A percentile compares a stretch with the other conserved stretches of the same genome.
phyloP scores from a whole-genome alignment of 2,797 vertebrate genomes.

The Manis pentadactyla region DNA sequence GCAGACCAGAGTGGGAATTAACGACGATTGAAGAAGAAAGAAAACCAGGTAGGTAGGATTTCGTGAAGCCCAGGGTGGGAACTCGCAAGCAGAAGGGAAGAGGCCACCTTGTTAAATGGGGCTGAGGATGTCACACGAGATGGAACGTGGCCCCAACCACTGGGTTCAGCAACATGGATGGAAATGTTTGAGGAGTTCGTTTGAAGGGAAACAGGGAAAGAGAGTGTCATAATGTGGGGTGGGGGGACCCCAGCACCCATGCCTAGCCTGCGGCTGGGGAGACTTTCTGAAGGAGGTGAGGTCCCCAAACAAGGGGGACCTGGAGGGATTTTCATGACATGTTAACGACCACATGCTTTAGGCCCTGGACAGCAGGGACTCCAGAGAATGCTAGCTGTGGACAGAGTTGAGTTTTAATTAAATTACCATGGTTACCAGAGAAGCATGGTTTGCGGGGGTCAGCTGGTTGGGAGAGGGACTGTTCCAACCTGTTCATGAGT shows the following conservation, averaged over 20 bases:
- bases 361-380: neutral
- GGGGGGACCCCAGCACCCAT: fast-evolving
- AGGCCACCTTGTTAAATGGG: neutral
- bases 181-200: neutral
- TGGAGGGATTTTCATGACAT: neutral
- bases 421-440: conserved; percentile 35
- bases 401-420: conserved; percentile 13
- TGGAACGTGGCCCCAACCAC: neutral
- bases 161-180: neutral
- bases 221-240: neutral
- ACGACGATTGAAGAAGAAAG: neutral
- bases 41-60: neutral
- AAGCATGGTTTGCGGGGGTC: neutral
- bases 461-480: fast-evolving
- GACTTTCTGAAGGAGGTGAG: neutral
- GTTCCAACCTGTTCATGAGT: neutral
- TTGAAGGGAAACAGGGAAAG: neutral
- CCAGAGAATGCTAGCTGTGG: neutral
- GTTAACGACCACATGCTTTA: neutral
- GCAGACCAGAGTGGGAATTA: neutral
- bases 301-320: neutral
- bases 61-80: neutral
- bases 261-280: neutral
- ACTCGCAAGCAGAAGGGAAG: neutral
- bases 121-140: neutral